Base-by-base conservation (phyloP, 2,797 vertebrate genomes). In the Florisuga fusca region DNA sequence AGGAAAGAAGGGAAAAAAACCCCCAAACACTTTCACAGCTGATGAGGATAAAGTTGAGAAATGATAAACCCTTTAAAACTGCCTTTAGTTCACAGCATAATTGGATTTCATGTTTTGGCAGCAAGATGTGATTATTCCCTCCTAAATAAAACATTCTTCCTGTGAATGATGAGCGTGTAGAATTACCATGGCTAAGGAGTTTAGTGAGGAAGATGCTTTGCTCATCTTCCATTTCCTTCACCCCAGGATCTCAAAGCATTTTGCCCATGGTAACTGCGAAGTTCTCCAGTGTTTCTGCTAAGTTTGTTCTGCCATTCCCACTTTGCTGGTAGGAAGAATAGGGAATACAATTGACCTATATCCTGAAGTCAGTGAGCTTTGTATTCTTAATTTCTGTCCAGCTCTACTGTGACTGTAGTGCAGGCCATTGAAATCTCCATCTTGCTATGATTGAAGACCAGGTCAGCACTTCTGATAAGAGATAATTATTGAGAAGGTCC, bases 81-180 rank as follows among this genome's bases (percentile, higher is more conserved):
- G 90, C 89, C 94, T 96, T 94, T 94, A 75, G 84, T 94, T 95
- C 94, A 87, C 84, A 95, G 69, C 80, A 43, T 96, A 97, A 97
- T 96, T 96, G 92, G 95, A 97, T 96, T 97, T 95, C 91, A 94
- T 97, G 95, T 97, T 95, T 96, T 96, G 92, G 96, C 94, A 91
- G 92, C 58, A 67, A 93, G 85, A 94, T 41, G 89, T 88, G 95
- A 96, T 97, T 96, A 95, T 91, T 97, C 82, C 53, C 53, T 85
- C 84, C 80, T 91, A 90, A 95, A 94, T 91, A 95, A 96, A 96
- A 85, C 90, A 91, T 88, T 66, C 87, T 84, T 92, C 94, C 87
- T 85, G 71, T 93, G 87, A 94, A 95, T 86, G 94, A 95, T 95
- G 96, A 95, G 94, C 89, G 55, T 95, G 82, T 31, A 96, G 79